A percentile compares a stretch with the other conserved stretches of the same genome.
These are phyloP conservation scores for Piliocolobus tephrosceles DNA, from an alignment of 2,113 vertebrate species.

Conservation along the genomic window DNA sequence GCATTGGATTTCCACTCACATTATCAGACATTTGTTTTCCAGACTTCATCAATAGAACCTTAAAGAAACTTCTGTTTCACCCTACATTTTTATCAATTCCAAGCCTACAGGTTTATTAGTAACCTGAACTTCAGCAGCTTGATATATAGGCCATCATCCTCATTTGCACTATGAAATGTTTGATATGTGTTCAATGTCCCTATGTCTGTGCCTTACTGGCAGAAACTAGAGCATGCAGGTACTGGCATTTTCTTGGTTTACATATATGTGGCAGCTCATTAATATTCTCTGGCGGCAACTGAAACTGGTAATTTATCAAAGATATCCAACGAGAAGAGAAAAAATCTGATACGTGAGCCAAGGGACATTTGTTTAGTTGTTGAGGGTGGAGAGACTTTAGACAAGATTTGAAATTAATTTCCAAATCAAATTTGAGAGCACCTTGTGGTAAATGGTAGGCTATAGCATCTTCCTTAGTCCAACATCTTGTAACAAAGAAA, in stretches of 20 bases:
- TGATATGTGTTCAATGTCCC: neutral
- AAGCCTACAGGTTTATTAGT: neutral
- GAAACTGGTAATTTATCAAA: neutral
- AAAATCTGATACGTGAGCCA: neutral
- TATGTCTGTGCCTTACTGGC: neutral
- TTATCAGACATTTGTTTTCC: neutral
- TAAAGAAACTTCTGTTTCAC: neutral
- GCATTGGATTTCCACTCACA: neutral
- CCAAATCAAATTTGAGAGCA: neutral
- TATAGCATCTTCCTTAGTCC: neutral
- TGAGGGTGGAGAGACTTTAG: neutral
- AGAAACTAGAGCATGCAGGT: neutral
- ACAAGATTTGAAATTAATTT: conserved; percentile 23
- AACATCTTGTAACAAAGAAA: neutral
- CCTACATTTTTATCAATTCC: neutral
- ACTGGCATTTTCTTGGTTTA: neutral
- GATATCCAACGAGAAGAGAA: too few relatives aligned
- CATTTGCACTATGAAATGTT: neutral
- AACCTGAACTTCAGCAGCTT: neutral
- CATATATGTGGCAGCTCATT: neutral
- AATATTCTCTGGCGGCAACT: neutral
- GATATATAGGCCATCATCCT: neutral
- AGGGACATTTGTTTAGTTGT: neutral
- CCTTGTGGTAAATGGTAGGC: neutral
- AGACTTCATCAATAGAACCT: neutral